Conservation (phyloP, 2,888 invertebrate genomes). For the Euclidia mi region DNA sequence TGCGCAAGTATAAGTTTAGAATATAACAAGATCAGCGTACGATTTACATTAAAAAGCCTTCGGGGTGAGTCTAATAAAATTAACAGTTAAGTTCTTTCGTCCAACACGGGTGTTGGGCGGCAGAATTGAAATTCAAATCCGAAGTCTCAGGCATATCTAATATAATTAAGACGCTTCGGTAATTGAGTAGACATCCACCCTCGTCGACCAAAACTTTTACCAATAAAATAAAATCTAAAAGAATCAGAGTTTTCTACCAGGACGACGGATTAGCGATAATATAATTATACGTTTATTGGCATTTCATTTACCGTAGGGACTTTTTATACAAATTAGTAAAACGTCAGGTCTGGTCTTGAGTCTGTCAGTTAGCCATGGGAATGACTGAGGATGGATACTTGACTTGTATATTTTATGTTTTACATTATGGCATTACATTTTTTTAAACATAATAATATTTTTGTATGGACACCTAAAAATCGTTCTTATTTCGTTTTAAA, state of each 20-base stretch:
- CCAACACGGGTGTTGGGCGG: constrained; percentile 68
- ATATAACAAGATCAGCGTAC: constrained; percentile 56
- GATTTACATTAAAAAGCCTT: constrained; percentile 81
- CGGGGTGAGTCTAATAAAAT: constrained; percentile 79
- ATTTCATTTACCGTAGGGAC: constrained; percentile 1
- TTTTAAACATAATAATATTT: too few relatives aligned
- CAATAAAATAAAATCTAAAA: constrained; percentile 47
- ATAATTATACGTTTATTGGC: not conserved
- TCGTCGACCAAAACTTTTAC: constrained; percentile 61
- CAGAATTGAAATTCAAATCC: constrained; percentile 87
- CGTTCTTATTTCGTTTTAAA: too few relatives aligned
- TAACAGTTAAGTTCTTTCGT: constrained; percentile 79
- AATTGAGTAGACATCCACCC: constrained; percentile 84
- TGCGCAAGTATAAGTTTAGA: constrained; percentile 25
- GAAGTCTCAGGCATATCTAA: constrained; percentile 79
- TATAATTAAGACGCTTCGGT: constrained; percentile 83
- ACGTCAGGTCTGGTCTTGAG: too few relatives aligned
- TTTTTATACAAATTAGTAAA: too few relatives aligned
- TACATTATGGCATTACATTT: too few relatives aligned
- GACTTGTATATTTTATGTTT: too few relatives aligned
- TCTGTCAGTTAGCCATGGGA: too few relatives aligned
- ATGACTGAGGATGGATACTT: too few relatives aligned
- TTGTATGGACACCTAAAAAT: too few relatives aligned
- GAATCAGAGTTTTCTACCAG: constrained; percentile 38
- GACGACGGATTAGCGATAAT: constrained; percentile 6